Base-by-base conservation (phyloP, 1,140 invertebrate genomes). In the Euglossa dilemma region DNA sequence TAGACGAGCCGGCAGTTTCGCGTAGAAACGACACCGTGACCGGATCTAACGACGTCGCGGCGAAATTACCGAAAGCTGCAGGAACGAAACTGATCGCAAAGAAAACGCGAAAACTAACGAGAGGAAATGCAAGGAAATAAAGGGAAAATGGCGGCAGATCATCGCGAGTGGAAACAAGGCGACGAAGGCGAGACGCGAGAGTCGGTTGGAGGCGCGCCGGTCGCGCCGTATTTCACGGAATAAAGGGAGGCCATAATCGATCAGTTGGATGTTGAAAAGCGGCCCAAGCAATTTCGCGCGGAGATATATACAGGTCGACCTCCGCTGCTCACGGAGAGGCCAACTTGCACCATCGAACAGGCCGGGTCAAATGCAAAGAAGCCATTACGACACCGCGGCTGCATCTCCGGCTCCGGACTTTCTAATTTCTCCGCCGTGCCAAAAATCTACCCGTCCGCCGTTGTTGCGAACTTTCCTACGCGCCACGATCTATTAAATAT, bases 231-330 rank as follows among this genome's bases (percentile, higher is more conserved):
- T 84, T 85, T 79, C 71, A 59, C 64, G 4, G 70, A 79, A 85
- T 83, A 87, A 80, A 86, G 57, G 75, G 54, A 78, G 78, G 77
- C 73, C 75, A 80, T 89, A 88, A 89, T 89, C 87, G 86, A 89
- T 89, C 87, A 88, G 87, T 25, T 59, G 84, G 76, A 85, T 83
- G 86, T 72, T 88, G 87, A 88, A 88, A 88, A 89, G 87, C 86
- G 71, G 80, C 57, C 61, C 72, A 25, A 84, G 78, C 84, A 88
- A 88, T 89, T 88, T 88, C 80, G 72, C 84, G 63, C 52, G 20
- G 79, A 57, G 43, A 80, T 83, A 47, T 83, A 86, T 45, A 75
- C 76, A 80, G 67, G 47, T 80, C 85, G 76, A 87, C 76, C 67
- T 75, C 61, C 63, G 75, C 36, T 70, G 28, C 57, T 64, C 70